Evolutionary conservation across 1,140 invertebrate species (phyloP).

Genomic region (Neodiprion virginianus): DNA sequence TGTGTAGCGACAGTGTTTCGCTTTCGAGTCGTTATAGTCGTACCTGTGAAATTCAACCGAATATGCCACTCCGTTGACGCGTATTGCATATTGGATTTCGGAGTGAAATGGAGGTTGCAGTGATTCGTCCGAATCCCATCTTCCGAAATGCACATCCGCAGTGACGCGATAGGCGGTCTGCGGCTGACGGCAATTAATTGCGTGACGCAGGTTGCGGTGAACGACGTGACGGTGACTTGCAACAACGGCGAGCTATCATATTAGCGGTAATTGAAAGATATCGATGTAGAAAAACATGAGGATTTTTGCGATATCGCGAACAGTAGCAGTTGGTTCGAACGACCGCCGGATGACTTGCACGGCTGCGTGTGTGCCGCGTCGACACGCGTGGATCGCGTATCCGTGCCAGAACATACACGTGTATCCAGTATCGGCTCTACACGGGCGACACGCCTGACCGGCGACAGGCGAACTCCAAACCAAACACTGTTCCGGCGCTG

Average conservation of each 20-base stretch:
- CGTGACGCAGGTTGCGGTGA: not conserved
- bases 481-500: not conserved
- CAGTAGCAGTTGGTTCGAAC: not conserved
- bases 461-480: constrained; percentile 4
- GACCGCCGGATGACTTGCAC: not conserved
- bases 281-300: not conserved
- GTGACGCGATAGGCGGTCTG: not conserved
- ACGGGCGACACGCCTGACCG: not conserved
- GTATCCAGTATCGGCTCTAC: not conserved
- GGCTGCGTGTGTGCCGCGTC: not conserved
- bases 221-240: constrained; percentile 4
- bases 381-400: not conserved
- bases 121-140: not conserved
- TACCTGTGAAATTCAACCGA: too few species aligned
- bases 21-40: too few species aligned
- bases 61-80: too few species aligned
- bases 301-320: constrained; percentile 1
- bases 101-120: not conserved
- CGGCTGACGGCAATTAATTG: not conserved
- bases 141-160: not conserved
- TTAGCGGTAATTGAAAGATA: constrained; percentile 7
- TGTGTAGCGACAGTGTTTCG: too few species aligned
- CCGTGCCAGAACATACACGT: not conserved
- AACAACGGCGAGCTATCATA: not conserved
- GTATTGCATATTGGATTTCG: too few species aligned